Base-by-base conservation (phyloP, 2,113 vertebrate species). In the Sarotherodon lohbergeri region DNA sequence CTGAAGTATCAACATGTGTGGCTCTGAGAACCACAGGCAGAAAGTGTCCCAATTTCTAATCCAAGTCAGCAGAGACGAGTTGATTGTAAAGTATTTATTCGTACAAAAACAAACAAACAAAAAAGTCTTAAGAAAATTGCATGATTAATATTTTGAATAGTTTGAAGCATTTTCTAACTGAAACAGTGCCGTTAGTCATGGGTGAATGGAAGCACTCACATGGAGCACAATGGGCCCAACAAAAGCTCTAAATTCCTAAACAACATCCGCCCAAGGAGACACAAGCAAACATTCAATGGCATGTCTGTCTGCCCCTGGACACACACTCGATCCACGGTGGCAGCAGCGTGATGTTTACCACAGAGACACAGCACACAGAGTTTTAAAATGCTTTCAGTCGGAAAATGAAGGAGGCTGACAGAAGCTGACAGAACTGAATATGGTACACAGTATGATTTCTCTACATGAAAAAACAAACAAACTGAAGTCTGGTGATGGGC, bases 71-170 rank as follows among this genome's bases (percentile, higher is more conserved):
- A 36, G 76, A 93, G 57, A 86, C 90, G 1, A 34, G 50, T 14
- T 52, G 61, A 84, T 91, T 88, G 84, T 86, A 90, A 94, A 95
- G 90, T 80, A 84, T 94, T 94, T 94, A 94, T 94, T 94, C 86
- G 85, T 93, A 92, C 73, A 94, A 94, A 94, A 92, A 78, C 90
- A 88, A 76, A 48, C n/a, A 22, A 68, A 61, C 82, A 32, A 86
- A 63, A 61, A 84, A 91, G 87, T 78, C 56, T 89, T 92, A 63
- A 88, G 83, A 94, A 92, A 95, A 93, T 90, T 90, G 93, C 91
- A 92, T 90, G 94, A 85, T 82, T 90, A 85, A 93, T 94, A 93
- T 80, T 92, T 89, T 83, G 93, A 94, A 95, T 94, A 89, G 88
- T 90, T 86, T 82, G 88, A 91, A 93, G 89, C 84, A 19, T 92